Evolutionary conservation across 2,888 invertebrate species (phyloP).

Genomic region (Tetranychus piercei): DNA sequence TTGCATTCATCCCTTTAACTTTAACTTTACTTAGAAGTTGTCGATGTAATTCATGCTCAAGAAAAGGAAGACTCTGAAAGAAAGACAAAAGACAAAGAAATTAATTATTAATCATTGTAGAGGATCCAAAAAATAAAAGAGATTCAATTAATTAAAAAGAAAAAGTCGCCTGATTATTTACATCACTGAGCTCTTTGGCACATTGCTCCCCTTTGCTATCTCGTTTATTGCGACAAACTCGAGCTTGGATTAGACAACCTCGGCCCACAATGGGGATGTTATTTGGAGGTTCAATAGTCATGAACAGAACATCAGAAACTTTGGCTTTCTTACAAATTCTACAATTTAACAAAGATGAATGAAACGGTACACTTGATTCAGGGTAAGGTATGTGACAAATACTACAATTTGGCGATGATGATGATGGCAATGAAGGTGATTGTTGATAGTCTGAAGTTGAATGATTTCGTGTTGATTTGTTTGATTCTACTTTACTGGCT

Average conservation of each 20-base stretch:
- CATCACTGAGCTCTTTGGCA: constrained; percentile 65
- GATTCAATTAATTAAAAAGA: neutral
- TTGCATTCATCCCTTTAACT: constrained; percentile 78
- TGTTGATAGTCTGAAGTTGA: neutral
- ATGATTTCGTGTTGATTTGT: neutral
- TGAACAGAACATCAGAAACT: constrained; percentile 74
- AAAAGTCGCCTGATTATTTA: constrained; percentile 28
- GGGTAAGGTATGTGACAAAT: constrained; percentile 69
- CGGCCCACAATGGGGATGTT: constrained; percentile 51
- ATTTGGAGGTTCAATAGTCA: constrained; percentile 67
- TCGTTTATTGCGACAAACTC: constrained; percentile 32
- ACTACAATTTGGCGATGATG: constrained; percentile 34
- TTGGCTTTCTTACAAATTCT: constrained; percentile 52
- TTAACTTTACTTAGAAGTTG: constrained; percentile 71
- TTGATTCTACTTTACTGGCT: neutral
- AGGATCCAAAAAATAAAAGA: constrained; percentile 4
- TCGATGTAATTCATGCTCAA: constrained; percentile 86
- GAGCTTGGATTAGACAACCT: constrained; percentile 35
- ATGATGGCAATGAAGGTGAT: neutral
- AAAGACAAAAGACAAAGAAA: constrained; percentile 13
- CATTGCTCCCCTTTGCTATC: constrained; percentile 30
- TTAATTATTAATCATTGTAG: constrained; percentile 10
- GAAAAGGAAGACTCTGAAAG: constrained; percentile 62
- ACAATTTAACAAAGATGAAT: constrained; percentile 53
- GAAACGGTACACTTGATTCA: constrained; percentile 49